A percentile compares a stretch with the other conserved stretches of the same genome.
Evolutionary conservation across 2,797 vertebrate genomes (phyloP).

Genomic region (Alosa sapidissima): DNA sequence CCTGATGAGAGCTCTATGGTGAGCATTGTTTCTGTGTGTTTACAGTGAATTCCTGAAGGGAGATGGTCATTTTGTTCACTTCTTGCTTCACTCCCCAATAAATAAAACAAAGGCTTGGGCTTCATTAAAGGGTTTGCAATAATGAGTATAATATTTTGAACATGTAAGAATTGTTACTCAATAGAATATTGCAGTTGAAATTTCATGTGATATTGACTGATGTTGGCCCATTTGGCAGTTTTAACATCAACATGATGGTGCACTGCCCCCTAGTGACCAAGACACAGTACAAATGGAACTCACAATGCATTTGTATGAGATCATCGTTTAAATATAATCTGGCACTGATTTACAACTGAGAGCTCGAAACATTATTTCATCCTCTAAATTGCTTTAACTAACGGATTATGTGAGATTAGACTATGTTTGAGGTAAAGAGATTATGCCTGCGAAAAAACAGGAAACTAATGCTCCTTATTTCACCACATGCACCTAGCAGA

Average conservation of each 20-base stretch:
- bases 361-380: background rate
- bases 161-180: background rate
- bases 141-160: background rate
- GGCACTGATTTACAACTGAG: background rate
- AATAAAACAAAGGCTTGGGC: background rate
- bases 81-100: background rate
- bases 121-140: background rate
- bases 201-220: background rate
- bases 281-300: background rate
- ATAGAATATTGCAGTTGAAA: background rate
- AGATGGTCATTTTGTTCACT: background rate
- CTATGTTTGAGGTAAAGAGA: background rate
- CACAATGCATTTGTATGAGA: background rate
- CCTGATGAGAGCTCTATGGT: background rate
- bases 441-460: background rate
- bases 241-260: background rate
- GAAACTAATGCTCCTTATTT: background rate
- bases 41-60: background rate
- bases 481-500: background rate
- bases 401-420: background rate
- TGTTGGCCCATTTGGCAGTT: background rate
- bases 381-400: background rate
- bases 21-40: constrained; percentile 4
- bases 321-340: background rate
- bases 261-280: background rate